Evolutionary conservation across 2,113 vertebrate species (phyloP), one percentile per base, ranked within the genome.

Genomic region (Rhea americana): DNA sequence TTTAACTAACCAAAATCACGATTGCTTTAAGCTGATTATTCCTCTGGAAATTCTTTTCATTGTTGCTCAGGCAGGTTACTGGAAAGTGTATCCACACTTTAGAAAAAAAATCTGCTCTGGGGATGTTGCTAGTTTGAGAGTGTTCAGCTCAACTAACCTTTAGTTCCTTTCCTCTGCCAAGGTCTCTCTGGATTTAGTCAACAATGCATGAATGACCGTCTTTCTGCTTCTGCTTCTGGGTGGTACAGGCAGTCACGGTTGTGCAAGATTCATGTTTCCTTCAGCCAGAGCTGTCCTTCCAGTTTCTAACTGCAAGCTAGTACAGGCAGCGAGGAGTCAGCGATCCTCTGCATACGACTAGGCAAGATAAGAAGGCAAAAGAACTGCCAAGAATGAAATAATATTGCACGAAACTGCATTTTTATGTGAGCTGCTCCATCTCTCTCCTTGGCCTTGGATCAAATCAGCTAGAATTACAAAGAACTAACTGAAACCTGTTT

Each of bases 371-470:
- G 43, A 61, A 62, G 65, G 68, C 43, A 77, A 63, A 90, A 86
- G 53, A 87, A 66, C 76, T 68, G 79, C 47, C 51, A 83, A 71
- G 51, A 77, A 77, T 53, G 6, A 96, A 96, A 92, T 81, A 94
- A 85, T 77, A 87, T 9, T 56, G 21, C 51, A n/a, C 65, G 55
- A 92, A 53, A 68, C 3, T 48, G 39, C 28, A 41, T 93, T 92
- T 93, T 93, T 80, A 63, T 15, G 35, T 35, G 43, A 95, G 35
- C 50, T 77, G 76, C 56, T 93, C 37, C 61, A 63, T 51, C 55
- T 87, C 93, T 85, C 79, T 85, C 80, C 35, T 32, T 90, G 76
- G 85, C 87, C 13, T 59, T 11, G 4, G 48, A 87, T 67, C 87
- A 96, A 89, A 85, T 32, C 47, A 81, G 14, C 65, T 74, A 77